These are phyloP conservation scores for Cryptosula pallasiana DNA, from an alignment of 2,888 invertebrate species.

Conservation along the genomic window DNA sequence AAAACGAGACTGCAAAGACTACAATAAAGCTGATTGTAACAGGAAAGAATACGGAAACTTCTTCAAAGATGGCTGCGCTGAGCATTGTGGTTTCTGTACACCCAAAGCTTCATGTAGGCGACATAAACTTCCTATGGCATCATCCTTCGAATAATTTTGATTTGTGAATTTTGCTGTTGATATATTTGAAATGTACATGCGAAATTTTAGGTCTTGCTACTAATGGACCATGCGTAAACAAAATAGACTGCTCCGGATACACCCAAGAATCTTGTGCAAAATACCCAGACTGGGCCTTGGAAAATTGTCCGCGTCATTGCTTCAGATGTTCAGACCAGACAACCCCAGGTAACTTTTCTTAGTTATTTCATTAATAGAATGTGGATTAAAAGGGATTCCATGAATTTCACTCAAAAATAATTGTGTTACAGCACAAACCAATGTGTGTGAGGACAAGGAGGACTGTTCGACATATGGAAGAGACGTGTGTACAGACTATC, in stretches of 20 bases:
- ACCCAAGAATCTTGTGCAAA: neutral
- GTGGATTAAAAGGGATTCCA: no score
- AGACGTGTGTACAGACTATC: conserved; percentile 4
- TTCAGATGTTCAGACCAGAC: neutral
- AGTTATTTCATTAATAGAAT: no score
- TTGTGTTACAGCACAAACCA: no score
- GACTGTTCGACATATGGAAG: neutral
- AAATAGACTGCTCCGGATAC: neutral
- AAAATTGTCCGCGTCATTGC: neutral
- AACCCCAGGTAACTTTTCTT: no score
- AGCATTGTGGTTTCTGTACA: conserved; percentile 3
- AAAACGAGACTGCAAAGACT: neutral
- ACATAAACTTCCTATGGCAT: no score
- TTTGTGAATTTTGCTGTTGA: no score
- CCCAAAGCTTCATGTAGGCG: neutral
- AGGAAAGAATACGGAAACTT: neutral
- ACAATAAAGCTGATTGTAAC: neutral
- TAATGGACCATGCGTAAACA: neutral
- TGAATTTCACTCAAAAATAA: no score
- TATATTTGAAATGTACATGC: no score
- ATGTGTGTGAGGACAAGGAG: neutral
- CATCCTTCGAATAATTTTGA: no score
- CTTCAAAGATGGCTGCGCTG: neutral
- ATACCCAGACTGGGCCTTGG: neutral
- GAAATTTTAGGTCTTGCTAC: no score